Evolutionary conservation across 2,113 vertebrate species (phyloP), one percentile per base, ranked within the genome.

Genomic region (Lepus timidus): DNA sequence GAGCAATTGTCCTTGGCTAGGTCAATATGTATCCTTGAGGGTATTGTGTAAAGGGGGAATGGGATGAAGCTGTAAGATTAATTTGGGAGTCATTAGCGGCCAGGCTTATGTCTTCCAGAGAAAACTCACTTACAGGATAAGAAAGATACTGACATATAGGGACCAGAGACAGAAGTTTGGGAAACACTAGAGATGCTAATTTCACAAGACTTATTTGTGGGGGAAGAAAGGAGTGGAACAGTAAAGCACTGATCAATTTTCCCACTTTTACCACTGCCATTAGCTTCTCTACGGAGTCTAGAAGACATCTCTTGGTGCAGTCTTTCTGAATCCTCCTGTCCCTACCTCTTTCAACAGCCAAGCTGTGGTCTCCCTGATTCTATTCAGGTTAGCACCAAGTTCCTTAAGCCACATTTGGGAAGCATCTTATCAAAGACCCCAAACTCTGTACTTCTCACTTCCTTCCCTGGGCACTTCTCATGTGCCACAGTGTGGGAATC

Each of bases 181-280:
- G 17, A 83, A 91, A 85, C 19, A n/a, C 76, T 64, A 70, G 16
- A 33, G 29, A 71, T 49, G 7, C 5, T 9, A 13, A 67, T 82
- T 82, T 33, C 29, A 75, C 3, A 52, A 51, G 33, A 81, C 2
- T 74, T 55, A 36, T 39, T 58, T 67, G 67, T 29, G 13, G 14
- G 14, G 22, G 22, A 8, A 4, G 22, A 1, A 6, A 51, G 8
- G 7, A 33, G 16, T 36, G 14, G 22, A n/a, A 17, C 17, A 3
- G 10, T 71, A 67, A 6, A 3, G 5, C 0, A 8, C 9, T 10
- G 62, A 73, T 13, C 10, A 85, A 20, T 80, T 62, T 75, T 36
- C 11, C 36, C 74, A 23, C 11, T 9, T 19, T 90, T 65, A 9
- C n/a, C 49, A 51, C 13, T 82, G 5, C 20, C 51, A 79, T 89